phyloP scores from a whole-genome alignment of 2,888 invertebrate species.

The Nipponacmea schrenckii region DNA sequence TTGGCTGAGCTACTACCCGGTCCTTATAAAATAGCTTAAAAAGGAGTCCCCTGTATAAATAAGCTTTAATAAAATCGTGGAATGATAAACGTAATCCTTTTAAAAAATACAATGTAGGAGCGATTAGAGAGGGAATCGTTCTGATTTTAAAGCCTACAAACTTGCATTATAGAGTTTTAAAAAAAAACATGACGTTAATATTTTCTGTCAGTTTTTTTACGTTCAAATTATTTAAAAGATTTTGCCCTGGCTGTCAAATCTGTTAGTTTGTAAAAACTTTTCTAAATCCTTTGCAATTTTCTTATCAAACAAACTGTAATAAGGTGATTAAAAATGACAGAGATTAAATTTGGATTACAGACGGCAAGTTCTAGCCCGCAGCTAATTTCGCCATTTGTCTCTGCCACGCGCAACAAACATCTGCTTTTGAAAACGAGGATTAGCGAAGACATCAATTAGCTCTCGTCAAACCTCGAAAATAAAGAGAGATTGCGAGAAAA shows the following conservation, averaged over 20 bases:
- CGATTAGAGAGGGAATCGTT: too few relatives aligned
- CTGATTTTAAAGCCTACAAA: too few relatives aligned
- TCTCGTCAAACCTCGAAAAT: background rate
- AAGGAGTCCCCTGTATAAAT: too few relatives aligned
- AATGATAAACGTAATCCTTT: too few relatives aligned
- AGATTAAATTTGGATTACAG: constrained; percentile 1
- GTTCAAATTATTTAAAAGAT: background rate
- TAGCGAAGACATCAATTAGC: background rate
- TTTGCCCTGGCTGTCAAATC: background rate
- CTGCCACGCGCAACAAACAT: constrained; percentile 8
- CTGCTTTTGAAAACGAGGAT: constrained; percentile 8
- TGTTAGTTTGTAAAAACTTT: background rate
- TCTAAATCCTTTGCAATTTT: background rate
- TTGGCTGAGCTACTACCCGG: too few relatives aligned
- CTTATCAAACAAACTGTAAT: constrained; percentile 4
- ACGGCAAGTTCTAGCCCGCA: background rate
- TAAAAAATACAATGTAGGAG: too few relatives aligned
- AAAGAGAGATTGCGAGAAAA: constrained; percentile 6
- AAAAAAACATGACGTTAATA: too few relatives aligned
- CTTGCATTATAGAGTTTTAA: too few relatives aligned
- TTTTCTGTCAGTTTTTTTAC: too few relatives aligned
- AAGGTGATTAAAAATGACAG: background rate
- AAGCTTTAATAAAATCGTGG: too few relatives aligned
- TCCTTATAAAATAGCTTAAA: too few relatives aligned
- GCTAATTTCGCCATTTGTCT: constrained; percentile 1